A percentile compares a stretch with the other conserved stretches of the same genome.
Conservation (phyloP, 2,888 invertebrate species). For the Drosophila kanekoi region DNA sequence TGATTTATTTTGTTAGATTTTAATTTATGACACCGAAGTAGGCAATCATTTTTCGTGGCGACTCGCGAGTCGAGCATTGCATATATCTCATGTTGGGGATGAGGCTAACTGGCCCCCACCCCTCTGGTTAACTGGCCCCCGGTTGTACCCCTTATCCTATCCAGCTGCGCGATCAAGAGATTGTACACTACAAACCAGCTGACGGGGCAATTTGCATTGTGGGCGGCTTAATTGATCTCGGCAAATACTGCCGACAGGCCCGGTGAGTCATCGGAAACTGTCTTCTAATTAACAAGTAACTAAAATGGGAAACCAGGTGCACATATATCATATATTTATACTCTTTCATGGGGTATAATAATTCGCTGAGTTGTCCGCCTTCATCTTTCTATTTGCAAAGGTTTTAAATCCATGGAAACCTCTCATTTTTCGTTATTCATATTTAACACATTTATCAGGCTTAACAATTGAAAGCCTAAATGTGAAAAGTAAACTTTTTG, state of each 20-base stretch:
- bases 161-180: conserved; percentile 64
- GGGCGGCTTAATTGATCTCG: conserved; percentile 66
- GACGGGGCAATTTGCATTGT: conserved; percentile 65
- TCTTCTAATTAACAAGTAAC: conserved; percentile 12
- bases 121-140: conserved; percentile 3
- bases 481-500: conserved; percentile 41
- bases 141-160: conserved; percentile 8
- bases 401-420: background rate
- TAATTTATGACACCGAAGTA: conserved; percentile 80
- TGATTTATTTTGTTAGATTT: conserved; percentile 83
- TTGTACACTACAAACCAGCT: conserved; percentile 30
- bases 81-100: conserved; percentile 29
- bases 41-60: conserved; percentile 72
- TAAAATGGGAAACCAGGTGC: background rate
- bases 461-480: conserved; percentile 32
- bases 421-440: background rate
- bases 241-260: conserved; percentile 20
- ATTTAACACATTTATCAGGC: conserved; percentile 39
- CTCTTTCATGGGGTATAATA: background rate
- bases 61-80: conserved; percentile 33
- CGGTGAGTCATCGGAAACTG: conserved; percentile 16
- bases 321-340: background rate
- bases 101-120: conserved; percentile 3
- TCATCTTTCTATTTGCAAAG: background rate
- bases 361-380: background rate